These are phyloP conservation scores for Drosophila trichaetosa DNA, from an alignment of 2,888 invertebrate genomes.

Conservation along the genomic window DNA sequence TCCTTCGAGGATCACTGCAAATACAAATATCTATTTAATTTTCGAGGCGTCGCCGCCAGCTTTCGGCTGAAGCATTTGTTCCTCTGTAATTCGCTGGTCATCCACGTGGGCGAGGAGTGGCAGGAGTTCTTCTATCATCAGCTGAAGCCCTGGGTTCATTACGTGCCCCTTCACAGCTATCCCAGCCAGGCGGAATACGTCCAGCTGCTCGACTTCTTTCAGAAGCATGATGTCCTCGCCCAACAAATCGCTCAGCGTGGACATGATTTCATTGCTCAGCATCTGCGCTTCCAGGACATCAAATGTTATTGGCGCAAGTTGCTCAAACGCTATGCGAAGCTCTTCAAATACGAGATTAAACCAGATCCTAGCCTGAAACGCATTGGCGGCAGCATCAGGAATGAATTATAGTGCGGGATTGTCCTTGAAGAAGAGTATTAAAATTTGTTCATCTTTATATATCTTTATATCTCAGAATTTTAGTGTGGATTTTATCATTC, in stretches of 20 bases:
- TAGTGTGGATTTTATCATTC: neutral
- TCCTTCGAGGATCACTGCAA: constrained; percentile 96
- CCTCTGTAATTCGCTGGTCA: constrained; percentile 95
- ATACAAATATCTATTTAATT: constrained; percentile 97
- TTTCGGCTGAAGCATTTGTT: constrained; percentile 98
- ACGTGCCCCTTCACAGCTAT: constrained; percentile 92
- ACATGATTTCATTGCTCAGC: constrained; percentile 92
- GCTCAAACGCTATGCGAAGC: constrained; percentile 90
- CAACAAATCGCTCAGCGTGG: constrained; percentile 93
- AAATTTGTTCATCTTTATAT: neutral
- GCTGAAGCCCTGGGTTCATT: constrained; percentile 97
- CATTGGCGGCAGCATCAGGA: constrained; percentile 78
- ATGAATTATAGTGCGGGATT: constrained; percentile 47
- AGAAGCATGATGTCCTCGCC: constrained; percentile 90
- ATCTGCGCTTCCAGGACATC: constrained; percentile 92
- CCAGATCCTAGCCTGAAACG: constrained; percentile 87
- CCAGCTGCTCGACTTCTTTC: constrained; percentile 90
- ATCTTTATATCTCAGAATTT: neutral
- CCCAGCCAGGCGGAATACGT: constrained; percentile 89
- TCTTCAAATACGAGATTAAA: constrained; percentile 89
- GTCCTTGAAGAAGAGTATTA: neutral
- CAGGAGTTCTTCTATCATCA: constrained; percentile 96
- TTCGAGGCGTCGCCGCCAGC: constrained; percentile 98
- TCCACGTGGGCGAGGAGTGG: constrained; percentile 98
- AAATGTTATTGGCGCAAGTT: constrained; percentile 94